phyloP scores from a whole-genome alignment of 92 coral and sea anemone genomes.

The Meandrina meandrites region DNA sequence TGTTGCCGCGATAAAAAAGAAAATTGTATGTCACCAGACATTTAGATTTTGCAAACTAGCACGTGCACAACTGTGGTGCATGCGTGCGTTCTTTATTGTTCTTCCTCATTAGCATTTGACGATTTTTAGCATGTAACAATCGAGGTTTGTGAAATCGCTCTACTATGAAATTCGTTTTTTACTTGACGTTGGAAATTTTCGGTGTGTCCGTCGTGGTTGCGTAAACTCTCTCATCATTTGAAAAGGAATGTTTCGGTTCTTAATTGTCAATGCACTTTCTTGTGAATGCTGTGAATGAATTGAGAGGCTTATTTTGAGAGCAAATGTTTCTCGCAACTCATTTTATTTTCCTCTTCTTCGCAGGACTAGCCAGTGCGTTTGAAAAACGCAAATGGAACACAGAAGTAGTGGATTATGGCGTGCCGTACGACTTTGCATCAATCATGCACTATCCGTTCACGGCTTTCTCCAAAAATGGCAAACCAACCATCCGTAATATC shows the following conservation, averaged over 20 bases:
- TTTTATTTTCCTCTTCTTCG: not conserved
- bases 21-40: too few species aligned
- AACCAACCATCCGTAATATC: slow-evolving; percentile 58
- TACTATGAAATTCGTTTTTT: too few species aligned
- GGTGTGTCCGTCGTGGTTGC: not conserved
- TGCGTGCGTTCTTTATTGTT: too few species aligned
- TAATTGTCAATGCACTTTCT: not conserved
- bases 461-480: slow-evolving; percentile 72
- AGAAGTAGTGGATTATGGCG: slow-evolving; percentile 65
- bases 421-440: slow-evolving; percentile 72
- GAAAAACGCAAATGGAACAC: slow-evolving; percentile 63
- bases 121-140: too few species aligned
- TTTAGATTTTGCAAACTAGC: too few species aligned
- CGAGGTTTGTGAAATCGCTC: too few species aligned
- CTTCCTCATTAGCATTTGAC: too few species aligned
- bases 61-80: too few species aligned
- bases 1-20: too few species aligned
- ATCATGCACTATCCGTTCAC: slow-evolving; percentile 81
- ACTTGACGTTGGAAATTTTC: not conserved
- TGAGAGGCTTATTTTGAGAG: not conserved
- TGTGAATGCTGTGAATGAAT: not conserved
- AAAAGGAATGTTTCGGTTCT: not conserved
- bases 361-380: slow-evolving; percentile 71
- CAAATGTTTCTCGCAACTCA: not conserved
- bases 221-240: not conserved